A percentile compares a stretch with the other conserved stretches of the same genome.
phyloP scores from a whole-genome alignment of 2,888 invertebrate genomes.

The Cataglyphis altisquamis region DNA sequence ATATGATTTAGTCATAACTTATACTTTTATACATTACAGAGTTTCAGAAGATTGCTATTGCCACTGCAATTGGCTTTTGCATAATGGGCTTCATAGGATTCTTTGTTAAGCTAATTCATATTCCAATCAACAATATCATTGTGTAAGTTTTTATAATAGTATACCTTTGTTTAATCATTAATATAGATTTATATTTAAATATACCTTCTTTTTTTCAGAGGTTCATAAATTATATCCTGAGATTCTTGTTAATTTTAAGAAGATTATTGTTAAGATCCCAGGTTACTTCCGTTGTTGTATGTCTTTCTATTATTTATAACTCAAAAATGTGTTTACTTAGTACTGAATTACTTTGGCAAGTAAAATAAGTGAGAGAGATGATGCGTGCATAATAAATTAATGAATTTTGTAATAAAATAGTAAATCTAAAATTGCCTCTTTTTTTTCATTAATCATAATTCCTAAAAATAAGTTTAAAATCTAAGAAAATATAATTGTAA shows the following conservation, averaged over 20 bases:
- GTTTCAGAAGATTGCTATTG: conserved; percentile 99
- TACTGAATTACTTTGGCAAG: conserved; percentile 74
- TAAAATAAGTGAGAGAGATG: conserved; percentile 70
- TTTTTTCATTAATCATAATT: not conserved
- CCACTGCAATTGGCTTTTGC: conserved; percentile 99
- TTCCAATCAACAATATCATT: conserved; percentile 99
- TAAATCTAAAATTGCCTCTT: conserved; percentile 43
- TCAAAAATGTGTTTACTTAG: conserved; percentile 73
- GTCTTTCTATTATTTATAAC: conserved; percentile 77
- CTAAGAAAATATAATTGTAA: not conserved
- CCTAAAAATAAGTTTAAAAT: not conserved
- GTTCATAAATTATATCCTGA: conserved; percentile 77
- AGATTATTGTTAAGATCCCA: conserved; percentile 74
- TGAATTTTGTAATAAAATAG: conserved; percentile 77
- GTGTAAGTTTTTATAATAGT: conserved; percentile 91
- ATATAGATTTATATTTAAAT: not conserved
- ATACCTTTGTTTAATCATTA: not conserved
- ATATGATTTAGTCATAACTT: conserved; percentile 22
- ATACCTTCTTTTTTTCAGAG: conserved; percentile 76
- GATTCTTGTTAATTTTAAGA: conserved; percentile 25
- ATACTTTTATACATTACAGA: conserved; percentile 89
- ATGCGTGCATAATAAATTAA: conserved; percentile 75
- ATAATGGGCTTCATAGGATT: conserved; percentile 99
- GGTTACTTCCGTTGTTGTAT: conserved; percentile 70
- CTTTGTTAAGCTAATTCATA: conserved; percentile 99